Conservation (phyloP, 2,888 invertebrate species). For the Pseudolycoriella hygida region DNA sequence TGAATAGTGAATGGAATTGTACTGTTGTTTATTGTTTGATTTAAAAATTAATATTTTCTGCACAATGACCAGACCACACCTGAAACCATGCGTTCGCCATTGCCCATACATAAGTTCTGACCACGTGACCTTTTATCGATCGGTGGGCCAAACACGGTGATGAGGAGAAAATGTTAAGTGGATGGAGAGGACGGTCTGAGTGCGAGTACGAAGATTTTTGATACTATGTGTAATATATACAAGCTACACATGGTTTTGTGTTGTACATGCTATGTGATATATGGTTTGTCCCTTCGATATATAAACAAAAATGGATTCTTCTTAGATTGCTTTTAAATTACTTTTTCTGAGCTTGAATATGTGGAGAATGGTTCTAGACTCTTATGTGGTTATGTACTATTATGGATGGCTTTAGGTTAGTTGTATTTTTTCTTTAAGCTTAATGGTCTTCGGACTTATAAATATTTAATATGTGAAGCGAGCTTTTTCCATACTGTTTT, state of each 20-base stretch:
- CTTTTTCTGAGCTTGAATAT: conserved; percentile 1
- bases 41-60: background rate
- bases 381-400: too few species aligned
- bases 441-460: too few species aligned
- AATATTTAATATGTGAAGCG: too few species aligned
- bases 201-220: background rate
- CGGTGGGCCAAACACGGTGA: background rate
- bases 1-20: background rate
- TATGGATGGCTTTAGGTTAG: too few species aligned
- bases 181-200: background rate
- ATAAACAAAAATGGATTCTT: conserved; percentile 10
- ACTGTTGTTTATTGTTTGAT: background rate
- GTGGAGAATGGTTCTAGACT: too few species aligned
- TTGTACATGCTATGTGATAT: conserved; percentile 1
- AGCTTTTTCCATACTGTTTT: too few species aligned
- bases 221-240: too few species aligned
- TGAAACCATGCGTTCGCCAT: background rate
- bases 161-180: background rate
- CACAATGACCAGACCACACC: background rate
- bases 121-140: conserved; percentile 1
- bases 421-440: too few species aligned
- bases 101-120: background rate
- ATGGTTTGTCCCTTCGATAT: conserved; percentile 8
- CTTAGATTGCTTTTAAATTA: conserved; percentile 11
- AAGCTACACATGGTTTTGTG: too few species aligned